phyloP scores from a whole-genome alignment of 2,888 invertebrate species.

The Galeopsomyia nigrocyanea region DNA sequence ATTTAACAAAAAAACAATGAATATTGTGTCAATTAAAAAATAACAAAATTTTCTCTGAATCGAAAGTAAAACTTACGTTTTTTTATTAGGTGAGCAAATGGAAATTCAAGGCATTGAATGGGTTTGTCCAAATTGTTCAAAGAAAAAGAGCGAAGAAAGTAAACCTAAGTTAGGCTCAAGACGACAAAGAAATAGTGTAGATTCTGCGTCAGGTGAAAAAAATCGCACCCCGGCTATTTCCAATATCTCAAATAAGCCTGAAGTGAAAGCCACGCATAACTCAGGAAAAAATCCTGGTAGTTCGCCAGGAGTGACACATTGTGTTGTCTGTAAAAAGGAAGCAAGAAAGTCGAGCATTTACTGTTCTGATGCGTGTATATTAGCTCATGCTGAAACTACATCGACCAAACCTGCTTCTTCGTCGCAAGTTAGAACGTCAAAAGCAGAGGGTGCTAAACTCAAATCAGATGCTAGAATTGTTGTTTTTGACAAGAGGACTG shows the following conservation, averaged over 20 bases:
- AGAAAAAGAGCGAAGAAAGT: conserved; percentile 69
- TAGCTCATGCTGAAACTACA: conserved; percentile 83
- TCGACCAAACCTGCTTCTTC: conserved; percentile 57
- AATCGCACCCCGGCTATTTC: conserved; percentile 21
- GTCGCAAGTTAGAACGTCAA: conserved; percentile 49
- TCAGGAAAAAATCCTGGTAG: conserved; percentile 25
- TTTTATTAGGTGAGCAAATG: conserved; percentile 80
- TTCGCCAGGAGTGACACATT: conserved; percentile 67
- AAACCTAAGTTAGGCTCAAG: conserved; percentile 44
- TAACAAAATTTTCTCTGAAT: neutral
- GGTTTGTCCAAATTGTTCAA: conserved; percentile 88
- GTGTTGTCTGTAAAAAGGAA: conserved; percentile 84
- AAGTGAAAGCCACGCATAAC: conserved; percentile 11
- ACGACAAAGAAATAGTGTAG: conserved; percentile 47
- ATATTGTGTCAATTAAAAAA: neutral
- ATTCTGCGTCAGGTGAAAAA: conserved; percentile 12
- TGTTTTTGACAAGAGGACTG: conserved; percentile 87
- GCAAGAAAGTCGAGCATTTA: conserved; percentile 88
- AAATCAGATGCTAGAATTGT: conserved; percentile 71
- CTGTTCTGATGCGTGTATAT: conserved; percentile 90
- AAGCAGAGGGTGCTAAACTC: conserved; percentile 55
- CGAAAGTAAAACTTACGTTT: neutral
- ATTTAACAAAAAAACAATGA: too few species aligned
- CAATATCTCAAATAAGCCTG: neutral
- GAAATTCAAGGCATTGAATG: conserved; percentile 90